Conservation (phyloP, 1,140 invertebrate species). For the Cyphomyrmex costatus region DNA sequence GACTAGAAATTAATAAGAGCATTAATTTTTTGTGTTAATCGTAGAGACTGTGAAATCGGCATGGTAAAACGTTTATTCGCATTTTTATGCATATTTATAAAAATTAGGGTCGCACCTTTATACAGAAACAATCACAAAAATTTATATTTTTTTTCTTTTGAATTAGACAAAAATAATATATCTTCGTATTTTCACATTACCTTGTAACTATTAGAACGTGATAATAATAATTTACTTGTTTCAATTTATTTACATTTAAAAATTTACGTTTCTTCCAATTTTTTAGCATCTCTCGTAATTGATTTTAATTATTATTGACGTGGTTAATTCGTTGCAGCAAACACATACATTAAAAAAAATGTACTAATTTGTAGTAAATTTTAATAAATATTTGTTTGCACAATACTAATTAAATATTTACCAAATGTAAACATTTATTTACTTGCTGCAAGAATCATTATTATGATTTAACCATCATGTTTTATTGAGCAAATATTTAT, state of each 20-base stretch:
- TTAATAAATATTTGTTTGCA: no score
- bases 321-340: neutral
- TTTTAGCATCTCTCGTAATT: neutral
- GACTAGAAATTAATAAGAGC: neutral
- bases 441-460: no score
- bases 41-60: neutral
- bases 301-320: conserved; percentile 1
- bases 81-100: neutral
- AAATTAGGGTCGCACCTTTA: conserved; percentile 1
- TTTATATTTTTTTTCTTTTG: neutral
- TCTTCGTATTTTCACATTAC: neutral
- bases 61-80: neutral
- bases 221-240: conserved; percentile 1
- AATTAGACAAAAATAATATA: neutral
- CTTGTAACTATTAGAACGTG: neutral
- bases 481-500: no score
- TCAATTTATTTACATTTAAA: neutral
- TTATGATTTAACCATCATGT: no score
- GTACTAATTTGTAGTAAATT: no score
- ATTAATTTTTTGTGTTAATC: conserved; percentile 20
- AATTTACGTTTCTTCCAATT: neutral
- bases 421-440: no score
- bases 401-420: no score
- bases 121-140: neutral
- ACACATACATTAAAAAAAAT: neutral